These are phyloP conservation scores for Aspidapion aeneum DNA, from an alignment of 2,888 invertebrate genomes.

Conservation along the genomic window DNA sequence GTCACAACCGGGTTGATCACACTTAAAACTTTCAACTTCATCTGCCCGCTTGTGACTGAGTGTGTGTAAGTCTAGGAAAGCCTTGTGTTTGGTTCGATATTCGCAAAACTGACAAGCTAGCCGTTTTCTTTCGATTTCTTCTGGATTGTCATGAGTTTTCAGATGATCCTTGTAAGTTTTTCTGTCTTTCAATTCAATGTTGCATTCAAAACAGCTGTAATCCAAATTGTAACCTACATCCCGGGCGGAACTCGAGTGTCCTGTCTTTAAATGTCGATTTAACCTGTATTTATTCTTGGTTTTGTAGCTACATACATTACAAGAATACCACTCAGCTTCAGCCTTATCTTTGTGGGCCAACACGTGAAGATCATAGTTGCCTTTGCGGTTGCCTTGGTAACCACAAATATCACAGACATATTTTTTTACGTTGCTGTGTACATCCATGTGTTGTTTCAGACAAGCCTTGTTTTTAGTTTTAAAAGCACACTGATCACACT, in stretches of 20 bases:
- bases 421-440: neutral
- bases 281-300: neutral
- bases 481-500: neutral
- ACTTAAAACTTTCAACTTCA: too few relatives aligned
- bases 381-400: neutral
- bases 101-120: neutral
- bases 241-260: neutral
- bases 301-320: neutral
- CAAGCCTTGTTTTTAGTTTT: neutral
- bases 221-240: neutral
- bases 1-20: neutral
- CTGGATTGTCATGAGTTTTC: neutral
- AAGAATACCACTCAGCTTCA: neutral
- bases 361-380: neutral
- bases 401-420: neutral
- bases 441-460: neutral
- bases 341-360: neutral
- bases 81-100: neutral
- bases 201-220: neutral
- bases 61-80: neutral
- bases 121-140: neutral
- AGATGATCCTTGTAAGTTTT: neutral
- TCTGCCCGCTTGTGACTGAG: too few relatives aligned
- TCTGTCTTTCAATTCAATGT: neutral
- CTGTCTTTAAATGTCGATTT: neutral